Conservation (phyloP, 2,113 vertebrate species). For the Genyomyrus donnyi region DNA sequence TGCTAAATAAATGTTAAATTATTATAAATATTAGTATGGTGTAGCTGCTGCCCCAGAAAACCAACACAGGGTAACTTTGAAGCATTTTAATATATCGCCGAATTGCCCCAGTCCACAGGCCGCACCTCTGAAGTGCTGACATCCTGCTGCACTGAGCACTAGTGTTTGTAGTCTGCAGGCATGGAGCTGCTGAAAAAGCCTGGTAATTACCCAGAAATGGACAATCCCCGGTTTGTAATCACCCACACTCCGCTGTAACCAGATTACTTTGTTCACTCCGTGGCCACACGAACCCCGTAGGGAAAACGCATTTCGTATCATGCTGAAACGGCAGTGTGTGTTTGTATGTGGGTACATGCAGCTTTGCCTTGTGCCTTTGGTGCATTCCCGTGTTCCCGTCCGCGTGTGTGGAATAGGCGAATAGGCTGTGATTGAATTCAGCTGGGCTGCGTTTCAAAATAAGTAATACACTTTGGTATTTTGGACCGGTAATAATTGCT, state of each 20-base stretch:
- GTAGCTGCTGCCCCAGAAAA: neutral
- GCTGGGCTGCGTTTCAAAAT: neutral
- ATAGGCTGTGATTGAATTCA: neutral
- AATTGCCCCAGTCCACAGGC: neutral
- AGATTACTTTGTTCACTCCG: neutral
- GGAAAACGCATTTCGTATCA: neutral
- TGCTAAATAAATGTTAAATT: neutral
- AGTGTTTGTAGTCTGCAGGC: neutral
- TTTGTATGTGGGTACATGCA: neutral
- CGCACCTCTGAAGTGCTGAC: neutral
- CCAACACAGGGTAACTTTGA: neutral
- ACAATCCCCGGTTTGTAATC: neutral
- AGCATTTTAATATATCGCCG: neutral
- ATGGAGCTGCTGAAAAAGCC: neutral
- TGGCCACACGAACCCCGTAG: neutral
- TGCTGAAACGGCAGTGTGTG: neutral
- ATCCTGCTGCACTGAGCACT: neutral
- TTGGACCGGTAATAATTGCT: neutral
- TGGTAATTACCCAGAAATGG: conserved; percentile 2
- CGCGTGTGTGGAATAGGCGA: neutral
- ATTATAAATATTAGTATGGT: neutral
- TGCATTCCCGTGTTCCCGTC: neutral
- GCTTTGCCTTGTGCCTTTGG: neutral
- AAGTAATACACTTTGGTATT: neutral
- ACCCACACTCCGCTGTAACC: neutral